Base-by-base conservation (phyloP, 2,888 invertebrate genomes). In the Dusona sp. region DNA sequence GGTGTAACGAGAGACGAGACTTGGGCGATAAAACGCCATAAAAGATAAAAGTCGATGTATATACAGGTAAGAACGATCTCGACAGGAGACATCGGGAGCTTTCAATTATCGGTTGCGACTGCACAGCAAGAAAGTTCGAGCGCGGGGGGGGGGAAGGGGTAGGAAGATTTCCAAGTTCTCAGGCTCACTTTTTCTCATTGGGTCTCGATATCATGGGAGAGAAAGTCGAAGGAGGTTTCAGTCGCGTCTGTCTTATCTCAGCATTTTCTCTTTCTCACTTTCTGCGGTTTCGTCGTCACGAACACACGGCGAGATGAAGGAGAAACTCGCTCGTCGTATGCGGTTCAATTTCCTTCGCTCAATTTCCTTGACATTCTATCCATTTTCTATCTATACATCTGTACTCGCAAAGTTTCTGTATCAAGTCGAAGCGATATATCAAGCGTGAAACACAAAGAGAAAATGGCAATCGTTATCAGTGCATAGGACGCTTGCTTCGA, bases 281-380 rank as follows among this genome's bases (percentile, higher is more conserved):
- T 42, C 38, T 51, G 75, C 48, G 65, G 65, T 78, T 54, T 68
- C 67, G 51, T 54, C 67, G 38, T 54, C 29, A 48, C 25, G 61
- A 42, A 38, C 45, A 38, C 67, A 51, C 38, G 42, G 33, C 51
- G 64, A 73, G 48, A 25, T 42, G 13, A 45, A 61, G 38, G 79
- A 72, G 73, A 72, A 33, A 42, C 70, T 64, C 48, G 65, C 61
- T 72, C 80, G 33, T 72, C 82, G 72, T 67, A 73, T 61, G 77
- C 85, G 81, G 78, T 85, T 85, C 85, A 87, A 87, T 85, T 85
- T 87, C 84, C 85, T 84, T 48, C 84, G 80, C 79, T 84, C 83
- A 85, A 86, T 85, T 85, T 85, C 85, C 81, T 82, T 67, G 77
- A 77, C 84, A 54, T 84, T 81, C 75, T 75, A 64, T 75, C 19